Percentiles rank a stretch among this genome's conserved stretches.
These are phyloP conservation scores for Pseudois nayaur DNA, from an alignment of 2,113 vertebrate species.

Conservation along the genomic window DNA sequence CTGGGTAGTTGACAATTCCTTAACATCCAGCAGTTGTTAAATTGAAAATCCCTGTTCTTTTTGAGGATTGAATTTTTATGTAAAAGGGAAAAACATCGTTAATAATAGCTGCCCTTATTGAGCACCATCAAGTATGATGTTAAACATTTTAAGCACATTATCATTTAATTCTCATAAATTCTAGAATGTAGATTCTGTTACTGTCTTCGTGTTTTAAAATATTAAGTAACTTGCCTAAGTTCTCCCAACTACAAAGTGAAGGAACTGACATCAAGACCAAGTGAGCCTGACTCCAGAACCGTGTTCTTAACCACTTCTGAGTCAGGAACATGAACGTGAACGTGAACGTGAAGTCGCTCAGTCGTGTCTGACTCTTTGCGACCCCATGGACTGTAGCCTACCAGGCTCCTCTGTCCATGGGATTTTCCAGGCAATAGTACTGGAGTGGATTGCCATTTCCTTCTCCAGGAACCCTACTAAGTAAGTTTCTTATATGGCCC, in stretches of 20 bases:
- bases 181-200: neutral
- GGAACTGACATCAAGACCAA: neutral
- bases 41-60: conserved; percentile 6
- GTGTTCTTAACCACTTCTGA: neutral
- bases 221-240: neutral
- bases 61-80: neutral
- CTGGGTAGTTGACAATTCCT: neutral
- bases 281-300: neutral
- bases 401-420: too few relatives aligned
- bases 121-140: neutral
- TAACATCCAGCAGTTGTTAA: neutral
- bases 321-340: neutral
- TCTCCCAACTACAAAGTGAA: neutral
- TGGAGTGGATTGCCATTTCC: too few relatives aligned
- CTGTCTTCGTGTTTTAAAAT: neutral
- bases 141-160: neutral
- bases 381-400: too few relatives aligned
- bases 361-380: too few relatives aligned
- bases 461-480: neutral
- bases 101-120: neutral
- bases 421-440: too few relatives aligned
- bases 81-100: neutral
- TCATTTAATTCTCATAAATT: conserved; percentile 31
- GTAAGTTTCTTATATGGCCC: neutral
- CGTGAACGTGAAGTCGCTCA: too few relatives aligned